A percentile compares a stretch with the other conserved stretches of the same genome.
These are phyloP conservation scores for Oceanites oceanicus DNA, from an alignment of 2,113 vertebrate species.

Conservation along the genomic window DNA sequence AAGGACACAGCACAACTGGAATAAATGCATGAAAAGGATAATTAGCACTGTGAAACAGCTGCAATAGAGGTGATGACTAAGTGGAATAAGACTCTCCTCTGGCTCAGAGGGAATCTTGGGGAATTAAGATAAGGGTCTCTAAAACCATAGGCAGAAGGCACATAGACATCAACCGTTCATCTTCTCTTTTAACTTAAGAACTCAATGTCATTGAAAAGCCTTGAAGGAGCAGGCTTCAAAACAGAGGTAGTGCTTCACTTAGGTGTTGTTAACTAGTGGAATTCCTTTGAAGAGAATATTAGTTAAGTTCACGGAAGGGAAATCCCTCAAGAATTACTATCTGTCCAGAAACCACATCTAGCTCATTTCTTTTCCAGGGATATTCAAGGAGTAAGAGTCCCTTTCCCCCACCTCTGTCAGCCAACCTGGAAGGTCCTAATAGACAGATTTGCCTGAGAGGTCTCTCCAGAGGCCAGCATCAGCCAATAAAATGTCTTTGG, in stretches of 20 bases:
- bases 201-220: not conserved
- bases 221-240: not conserved
- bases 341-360: not conserved
- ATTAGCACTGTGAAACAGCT: not conserved
- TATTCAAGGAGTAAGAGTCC: not conserved
- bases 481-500: not conserved
- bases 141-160: not conserved
- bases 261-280: not conserved
- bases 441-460: not conserved
- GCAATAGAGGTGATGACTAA: not conserved
- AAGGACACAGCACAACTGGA: not conserved
- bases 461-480: not conserved
- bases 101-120: not conserved
- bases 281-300: not conserved
- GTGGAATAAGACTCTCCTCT: not conserved
- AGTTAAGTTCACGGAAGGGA: not conserved
- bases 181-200: not conserved
- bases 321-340: not conserved
- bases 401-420: not conserved
- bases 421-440: not conserved
- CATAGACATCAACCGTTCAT: not conserved
- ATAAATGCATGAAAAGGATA: not conserved
- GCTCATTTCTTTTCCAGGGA: not conserved
- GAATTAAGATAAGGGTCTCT: not conserved
- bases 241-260: not conserved